Evolutionary conservation across 2,797 vertebrate species (phyloP), one percentile per base, ranked within the genome.

Genomic region (Myiotriccus ornatus): DNA sequence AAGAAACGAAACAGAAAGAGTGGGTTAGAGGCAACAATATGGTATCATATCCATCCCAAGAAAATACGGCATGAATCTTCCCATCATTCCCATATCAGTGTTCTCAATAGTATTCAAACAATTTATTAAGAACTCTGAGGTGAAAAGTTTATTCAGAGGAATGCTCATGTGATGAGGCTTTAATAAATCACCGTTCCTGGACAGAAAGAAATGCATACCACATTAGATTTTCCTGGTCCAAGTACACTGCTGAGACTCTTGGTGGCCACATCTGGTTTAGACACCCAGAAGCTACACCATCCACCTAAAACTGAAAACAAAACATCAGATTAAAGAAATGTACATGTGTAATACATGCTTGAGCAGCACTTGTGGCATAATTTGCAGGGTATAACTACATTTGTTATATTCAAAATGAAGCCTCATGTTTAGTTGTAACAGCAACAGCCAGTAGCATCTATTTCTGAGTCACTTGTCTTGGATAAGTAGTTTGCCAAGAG

Each of bases 181-280:
- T 25, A 98, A 98, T 35, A 98, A 97, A 85, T 97, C 96, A 6
- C 94, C 5, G 91, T 96, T 74, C 97, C 97, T 49, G 96, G 97
- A 84, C 97, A 96, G 73, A 98, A 90, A 85, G 97, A 98, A 90
- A 98, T 97, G 67, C 98, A 98, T 90, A 98, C 95, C 85, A 98
- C 96, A 90, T 97, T 97, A 41, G 96, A 96, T 56, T 96, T 97
- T 87, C 96, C 89, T 85, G 96, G 95, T 30, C 96, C 92, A 89
- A 98, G 92, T 96, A 98, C 97, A 93, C 97, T 98, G 32, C 98
- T 98, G 73, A 98, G 93, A 94, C 98, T 98, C 87, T 90, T 98
- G 21, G 95, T 98, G 14, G 97, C 97, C 97, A 98, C 97, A 44
- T 97, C 98, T 84, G 97, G 97, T 97, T 98, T 98, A 85, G 97